phyloP scores from a whole-genome alignment of 2,888 invertebrate genomes.

The Dasypogon diadema region DNA sequence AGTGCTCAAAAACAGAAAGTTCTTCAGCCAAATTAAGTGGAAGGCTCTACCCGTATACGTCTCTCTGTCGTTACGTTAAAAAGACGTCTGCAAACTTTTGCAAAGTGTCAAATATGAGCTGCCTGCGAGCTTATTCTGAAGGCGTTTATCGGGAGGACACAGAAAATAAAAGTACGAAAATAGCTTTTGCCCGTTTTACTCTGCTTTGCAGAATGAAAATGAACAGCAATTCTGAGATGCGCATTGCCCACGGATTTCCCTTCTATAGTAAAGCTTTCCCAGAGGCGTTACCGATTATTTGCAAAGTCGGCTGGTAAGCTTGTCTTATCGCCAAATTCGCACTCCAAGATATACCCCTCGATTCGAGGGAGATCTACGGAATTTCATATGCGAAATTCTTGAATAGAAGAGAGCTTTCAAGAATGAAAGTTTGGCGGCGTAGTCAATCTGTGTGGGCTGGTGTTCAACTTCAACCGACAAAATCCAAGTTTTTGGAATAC shows the following conservation, averaged over 20 bases:
- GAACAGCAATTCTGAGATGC: neutral
- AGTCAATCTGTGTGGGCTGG: too few relatives aligned
- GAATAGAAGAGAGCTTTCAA: slow-evolving; percentile 17
- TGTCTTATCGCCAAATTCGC: neutral
- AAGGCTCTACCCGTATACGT: slow-evolving; percentile 34
- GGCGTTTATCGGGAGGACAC: neutral
- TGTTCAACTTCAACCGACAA: too few relatives aligned
- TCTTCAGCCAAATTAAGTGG: slow-evolving; percentile 13
- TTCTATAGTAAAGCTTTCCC: slow-evolving; percentile 22
- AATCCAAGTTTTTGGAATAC: too few relatives aligned
- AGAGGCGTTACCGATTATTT: slow-evolving; percentile 28
- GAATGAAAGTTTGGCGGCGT: too few relatives aligned
- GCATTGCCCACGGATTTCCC: neutral
- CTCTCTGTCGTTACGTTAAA: slow-evolving; percentile 31
- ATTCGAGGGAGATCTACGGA: neutral
- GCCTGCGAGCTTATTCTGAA: neutral
- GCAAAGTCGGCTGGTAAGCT: neutral
- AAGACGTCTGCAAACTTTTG: slow-evolving; percentile 31
- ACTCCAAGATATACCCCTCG: slow-evolving; percentile 2
- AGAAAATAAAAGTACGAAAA: slow-evolving; percentile 13
- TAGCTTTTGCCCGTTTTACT: slow-evolving; percentile 28
- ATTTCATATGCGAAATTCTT: slow-evolving; percentile 5
- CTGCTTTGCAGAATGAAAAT: slow-evolving; percentile 33
- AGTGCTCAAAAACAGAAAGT: slow-evolving; percentile 13
- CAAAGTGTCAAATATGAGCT: slow-evolving; percentile 29